These are phyloP conservation scores for Halictus ligatus DNA, from an alignment of 2,888 invertebrate species.

Conservation along the genomic window DNA sequence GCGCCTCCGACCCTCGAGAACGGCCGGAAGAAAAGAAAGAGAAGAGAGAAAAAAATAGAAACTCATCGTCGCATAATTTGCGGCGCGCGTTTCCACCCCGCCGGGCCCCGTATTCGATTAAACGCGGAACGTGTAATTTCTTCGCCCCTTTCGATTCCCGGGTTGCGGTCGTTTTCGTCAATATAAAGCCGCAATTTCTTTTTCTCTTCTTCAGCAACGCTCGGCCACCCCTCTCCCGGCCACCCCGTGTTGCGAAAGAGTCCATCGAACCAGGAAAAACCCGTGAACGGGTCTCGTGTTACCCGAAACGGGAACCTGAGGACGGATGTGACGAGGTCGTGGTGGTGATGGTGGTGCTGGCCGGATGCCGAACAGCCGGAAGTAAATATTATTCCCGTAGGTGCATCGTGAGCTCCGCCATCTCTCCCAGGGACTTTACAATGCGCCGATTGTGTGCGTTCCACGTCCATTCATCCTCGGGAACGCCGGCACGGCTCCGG, in stretches of 20 bases:
- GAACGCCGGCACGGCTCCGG: slow-evolving; percentile 28
- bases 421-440: slow-evolving; percentile 70
- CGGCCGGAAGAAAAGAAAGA: slow-evolving; percentile 51
- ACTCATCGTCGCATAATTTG: slow-evolving; percentile 78
- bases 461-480: slow-evolving; percentile 60
- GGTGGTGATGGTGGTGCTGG: slow-evolving; percentile 44
- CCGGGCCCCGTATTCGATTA: slow-evolving; percentile 77
- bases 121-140: slow-evolving; percentile 82
- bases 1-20: slow-evolving; percentile 40
- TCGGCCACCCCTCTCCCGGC: slow-evolving; percentile 8
- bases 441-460: slow-evolving; percentile 75
- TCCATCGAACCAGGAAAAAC: slow-evolving; percentile 38
- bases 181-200: slow-evolving; percentile 71
- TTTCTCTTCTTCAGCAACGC: slow-evolving; percentile 58
- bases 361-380: slow-evolving; percentile 71
- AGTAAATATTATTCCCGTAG: slow-evolving; percentile 80
- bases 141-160: slow-evolving; percentile 60
- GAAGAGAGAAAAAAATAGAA: slow-evolving; percentile 42
- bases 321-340: slow-evolving; percentile 54
- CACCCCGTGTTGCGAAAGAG: slow-evolving; percentile 34
- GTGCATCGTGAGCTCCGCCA: slow-evolving; percentile 56
- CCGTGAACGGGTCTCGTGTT: slow-evolving; percentile 43
- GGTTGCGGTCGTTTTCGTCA: slow-evolving; percentile 59
- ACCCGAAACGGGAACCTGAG: slow-evolving; percentile 7
- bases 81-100: slow-evolving; percentile 57